These are phyloP conservation scores for Microctonus aethiopoides DNA, from an alignment of 2,888 invertebrate species.

Conservation along the genomic window DNA sequence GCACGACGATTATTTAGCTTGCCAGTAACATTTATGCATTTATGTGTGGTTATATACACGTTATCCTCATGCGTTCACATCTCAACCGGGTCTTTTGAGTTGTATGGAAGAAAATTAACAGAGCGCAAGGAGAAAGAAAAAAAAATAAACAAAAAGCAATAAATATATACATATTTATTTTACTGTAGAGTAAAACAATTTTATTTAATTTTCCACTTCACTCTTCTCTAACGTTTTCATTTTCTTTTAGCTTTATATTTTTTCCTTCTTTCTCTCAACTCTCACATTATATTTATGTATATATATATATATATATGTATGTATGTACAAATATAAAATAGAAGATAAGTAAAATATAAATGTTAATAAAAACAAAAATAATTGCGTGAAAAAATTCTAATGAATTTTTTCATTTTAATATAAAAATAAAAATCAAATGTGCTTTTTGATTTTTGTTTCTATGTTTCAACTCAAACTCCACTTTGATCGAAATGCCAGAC, in stretches of 20 bases:
- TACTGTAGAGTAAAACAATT: background rate
- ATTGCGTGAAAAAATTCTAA: background rate
- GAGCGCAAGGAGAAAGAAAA: background rate
- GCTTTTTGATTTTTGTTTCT: too few species aligned
- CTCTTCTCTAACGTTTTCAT: background rate
- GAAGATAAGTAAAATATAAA: background rate
- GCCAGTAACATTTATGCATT: slow-evolving; percentile 21
- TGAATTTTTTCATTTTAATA: too few species aligned
- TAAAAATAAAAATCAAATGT: too few species aligned
- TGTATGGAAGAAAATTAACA: background rate
- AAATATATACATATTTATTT: background rate
- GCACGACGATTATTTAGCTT: slow-evolving; percentile 30
- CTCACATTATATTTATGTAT: too few species aligned
- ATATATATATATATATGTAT: too few species aligned
- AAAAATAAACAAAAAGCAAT: background rate
- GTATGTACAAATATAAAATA: too few species aligned
- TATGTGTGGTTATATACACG: slow-evolving; percentile 6
- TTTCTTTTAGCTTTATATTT: background rate
- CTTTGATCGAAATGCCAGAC: background rate
- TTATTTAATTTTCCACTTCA: background rate
- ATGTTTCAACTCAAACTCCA: background rate
- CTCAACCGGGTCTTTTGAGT: slow-evolving; percentile 6
- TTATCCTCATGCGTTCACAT: background rate
- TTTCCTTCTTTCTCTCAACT: background rate
- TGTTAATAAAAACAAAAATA: background rate